Base-by-base conservation (phyloP, 2,888 invertebrate species). In the Phyto melanocephala region DNA sequence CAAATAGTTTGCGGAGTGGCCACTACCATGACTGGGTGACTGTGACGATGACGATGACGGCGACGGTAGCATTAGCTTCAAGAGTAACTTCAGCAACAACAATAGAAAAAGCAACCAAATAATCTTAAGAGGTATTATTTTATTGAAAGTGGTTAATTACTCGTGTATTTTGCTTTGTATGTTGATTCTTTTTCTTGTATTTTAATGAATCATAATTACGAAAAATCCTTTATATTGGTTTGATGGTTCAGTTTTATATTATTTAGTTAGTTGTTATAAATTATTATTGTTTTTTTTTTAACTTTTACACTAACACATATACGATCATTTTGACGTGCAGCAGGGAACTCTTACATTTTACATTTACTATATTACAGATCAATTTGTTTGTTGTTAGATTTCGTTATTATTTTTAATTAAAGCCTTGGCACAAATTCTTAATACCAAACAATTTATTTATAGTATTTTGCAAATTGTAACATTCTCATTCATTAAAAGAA, bases 341-440 rank as follows among this genome's bases (percentile, higher is more conserved):
- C 22, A 52, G 40, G 67, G 40, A 67, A 67, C 62, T 74, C 50
- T 22, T 65, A 50, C 40, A 58, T 71, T 33, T 65, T 11, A 50
- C 50, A 50, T 68, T n/a, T 58, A 76, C 58, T 72, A 62, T 65
- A 58, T 62, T 58, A 56, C 33, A 65, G 47, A 65, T 75, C 42
- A 65, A 77, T 72, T 72, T 77, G 15, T 62, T 77, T 70, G 70
- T 17, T 68, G 28, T 54, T 68, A 75, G 45, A 71, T 63, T 78
- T 79, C 40, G 40, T 71, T 71, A 42, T 71, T 72, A 76, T 80
- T 70, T 80, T 75, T 63, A 83, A 68, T 80, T 80, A 40, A 77
- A 80, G 77, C 80, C 83, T 80, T 83, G 80, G 80, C 83, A 80
- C 80, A 83, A 72, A 83, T 80, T 80, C 80, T 72, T 68, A 37